Evolutionary conservation across 1,140 invertebrate genomes (phyloP), one percentile per base, ranked within the genome.

Genomic region (Gonioctena quinquepunctata): DNA sequence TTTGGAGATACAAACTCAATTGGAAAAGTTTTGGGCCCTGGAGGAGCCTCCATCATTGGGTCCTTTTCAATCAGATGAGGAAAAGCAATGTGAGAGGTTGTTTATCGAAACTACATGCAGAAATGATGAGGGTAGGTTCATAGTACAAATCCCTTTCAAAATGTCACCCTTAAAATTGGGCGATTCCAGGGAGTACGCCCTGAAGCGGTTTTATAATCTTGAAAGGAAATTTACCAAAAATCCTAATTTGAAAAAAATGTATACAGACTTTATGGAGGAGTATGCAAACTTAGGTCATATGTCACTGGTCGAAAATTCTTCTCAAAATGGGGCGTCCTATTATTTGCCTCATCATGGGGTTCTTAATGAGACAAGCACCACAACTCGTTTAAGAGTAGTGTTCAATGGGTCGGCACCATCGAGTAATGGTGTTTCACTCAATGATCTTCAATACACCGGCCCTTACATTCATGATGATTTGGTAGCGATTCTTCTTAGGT

Each of bases 341-440:
- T 60, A 27, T 27, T 8, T 33, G 6, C 57, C 57, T n/a, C 57
- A 33, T 18, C 26, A 60, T n/a, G 16, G 8, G 25, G 57, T 60
- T 1, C 2, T 60, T 1, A 16, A 60, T 60, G 23, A 33, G 13
- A 60, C 8, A 7, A 60, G 13, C 27, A 16, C 22, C 25, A 60
- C 57, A 25, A 60, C 26, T 2, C 25, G 27, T 1, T 11, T 60
- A 7, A 5, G 26, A 11, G 57, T 60, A 6, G 57, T 60, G 8
- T 60, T 60, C n/a, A 27, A 60, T 60, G 57, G 22, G 7, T 60
- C 8, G 22, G 1, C 22, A 16, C 13, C 19, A 11, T 19, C 63
- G 5, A 27, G 26, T 33, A 56, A 69, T 3, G 79, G 78, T 21
- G n/a, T 68, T 1, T 81, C 77, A 23, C 69, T 81, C 23, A 80